phyloP scores from a whole-genome alignment of 2,797 vertebrate genomes.

The Acanthurus tractus region DNA sequence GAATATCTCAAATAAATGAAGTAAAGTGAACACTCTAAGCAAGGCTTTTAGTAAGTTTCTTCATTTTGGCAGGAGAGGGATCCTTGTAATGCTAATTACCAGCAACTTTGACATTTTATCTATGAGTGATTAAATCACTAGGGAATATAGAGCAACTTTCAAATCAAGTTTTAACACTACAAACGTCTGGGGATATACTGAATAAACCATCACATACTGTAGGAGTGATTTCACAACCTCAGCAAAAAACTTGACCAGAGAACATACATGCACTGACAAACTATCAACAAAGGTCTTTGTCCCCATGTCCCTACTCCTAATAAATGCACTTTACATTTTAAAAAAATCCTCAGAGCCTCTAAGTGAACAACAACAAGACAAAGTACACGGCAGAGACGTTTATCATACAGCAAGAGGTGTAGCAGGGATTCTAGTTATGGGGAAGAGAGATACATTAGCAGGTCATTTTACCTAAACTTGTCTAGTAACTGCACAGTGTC shows the following conservation, averaged over 20 bases:
- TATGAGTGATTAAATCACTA: constrained; percentile 81
- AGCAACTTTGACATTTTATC: constrained; percentile 71
- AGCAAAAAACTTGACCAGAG: constrained; percentile 84
- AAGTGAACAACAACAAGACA: constrained; percentile 89
- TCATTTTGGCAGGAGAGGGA: constrained; percentile 81
- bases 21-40: constrained; percentile 79
- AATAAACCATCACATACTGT: constrained; percentile 83
- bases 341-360: constrained; percentile 85
- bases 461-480: constrained; percentile 85
- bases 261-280: constrained; percentile 89
- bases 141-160: constrained; percentile 76
- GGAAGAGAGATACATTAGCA: constrained; percentile 85
- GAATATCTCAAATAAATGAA: constrained; percentile 80
- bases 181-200: constrained; percentile 82
- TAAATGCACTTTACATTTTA: constrained; percentile 87
- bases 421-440: constrained; percentile 81
- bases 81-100: constrained; percentile 75
- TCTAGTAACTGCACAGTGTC: constrained; percentile 87
- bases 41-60: constrained; percentile 79
- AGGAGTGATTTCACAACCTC: constrained; percentile 84
- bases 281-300: constrained; percentile 85
- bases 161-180: constrained; percentile 80
- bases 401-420: constrained; percentile 86
- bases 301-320: constrained; percentile 84
- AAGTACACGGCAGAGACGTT: constrained; percentile 88